Conservation (phyloP, 2,113 vertebrate species). For the Ailuropoda melanoleuca region DNA sequence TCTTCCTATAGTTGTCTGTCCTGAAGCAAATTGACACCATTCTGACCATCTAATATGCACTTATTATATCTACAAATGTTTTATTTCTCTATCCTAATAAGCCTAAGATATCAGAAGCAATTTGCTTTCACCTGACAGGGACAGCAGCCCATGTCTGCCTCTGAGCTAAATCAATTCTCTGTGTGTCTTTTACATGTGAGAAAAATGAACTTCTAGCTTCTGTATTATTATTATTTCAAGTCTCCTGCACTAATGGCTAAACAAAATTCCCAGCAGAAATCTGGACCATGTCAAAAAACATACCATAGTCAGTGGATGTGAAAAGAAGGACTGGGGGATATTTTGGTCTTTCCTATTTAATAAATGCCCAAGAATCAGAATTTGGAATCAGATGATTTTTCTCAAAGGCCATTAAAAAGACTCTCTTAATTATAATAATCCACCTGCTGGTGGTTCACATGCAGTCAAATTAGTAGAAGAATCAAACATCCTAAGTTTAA, state of each 20-base stretch:
- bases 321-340: not conserved
- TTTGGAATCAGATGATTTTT: conserved; percentile 14
- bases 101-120: not conserved
- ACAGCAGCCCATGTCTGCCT: not conserved
- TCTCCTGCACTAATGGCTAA: not conserved
- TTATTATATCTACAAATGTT: not conserved
- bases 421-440: not conserved
- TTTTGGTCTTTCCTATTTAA: conserved; percentile 12
- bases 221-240: not conserved
- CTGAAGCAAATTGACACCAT: not conserved
- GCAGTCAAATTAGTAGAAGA: not conserved
- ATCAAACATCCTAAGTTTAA: not conserved
- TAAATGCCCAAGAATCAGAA: conserved; percentile 8
- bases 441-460: not conserved
- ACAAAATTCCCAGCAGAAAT: conserved; percentile 12
- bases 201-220: not conserved
- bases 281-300: conserved; percentile 9
- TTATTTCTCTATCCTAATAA: not conserved
- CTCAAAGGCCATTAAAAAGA: not conserved
- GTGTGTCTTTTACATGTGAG: not conserved
- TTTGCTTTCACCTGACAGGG: not conserved
- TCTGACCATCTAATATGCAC: not conserved
- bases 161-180: not conserved
- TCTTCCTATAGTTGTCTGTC: not conserved
- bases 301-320: not conserved